Evolutionary conservation across 2,113 vertebrate genomes (phyloP).

Genomic region (Boulengeromyrus knoepffleri): DNA sequence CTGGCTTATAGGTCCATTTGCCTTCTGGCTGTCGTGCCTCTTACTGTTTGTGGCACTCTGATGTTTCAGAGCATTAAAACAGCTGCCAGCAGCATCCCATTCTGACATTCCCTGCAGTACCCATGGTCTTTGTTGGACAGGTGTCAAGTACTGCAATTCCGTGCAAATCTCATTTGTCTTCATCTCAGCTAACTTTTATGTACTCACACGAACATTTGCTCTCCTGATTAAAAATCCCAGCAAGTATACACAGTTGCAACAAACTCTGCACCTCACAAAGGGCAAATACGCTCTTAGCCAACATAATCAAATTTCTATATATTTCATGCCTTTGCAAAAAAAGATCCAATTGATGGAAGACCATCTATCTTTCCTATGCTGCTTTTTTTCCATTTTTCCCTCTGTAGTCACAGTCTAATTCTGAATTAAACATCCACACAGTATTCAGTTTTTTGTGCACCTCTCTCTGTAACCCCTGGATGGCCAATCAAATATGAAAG

Average conservation of each 20-base stretch:
- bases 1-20: neutral
- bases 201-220: neutral
- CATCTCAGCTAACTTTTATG: neutral
- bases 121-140: neutral
- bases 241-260: neutral
- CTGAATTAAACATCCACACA: neutral
- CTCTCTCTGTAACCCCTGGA: neutral
- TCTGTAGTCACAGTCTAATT: neutral
- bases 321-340: neutral
- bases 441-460: neutral
- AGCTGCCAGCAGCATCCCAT: neutral
- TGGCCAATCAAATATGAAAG: neutral
- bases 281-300: neutral
- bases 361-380: neutral
- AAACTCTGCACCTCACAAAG: neutral
- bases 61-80: neutral
- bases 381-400: neutral
- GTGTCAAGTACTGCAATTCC: neutral
- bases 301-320: neutral
- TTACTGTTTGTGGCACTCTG: neutral
- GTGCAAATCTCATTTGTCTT: neutral
- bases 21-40: neutral
- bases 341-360: neutral
- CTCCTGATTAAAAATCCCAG: neutral
- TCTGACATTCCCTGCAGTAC: neutral